These are phyloP conservation scores for Taeniopygia guttata DNA, from an alignment of 2,797 vertebrate genomes.

Conservation along the genomic window DNA sequence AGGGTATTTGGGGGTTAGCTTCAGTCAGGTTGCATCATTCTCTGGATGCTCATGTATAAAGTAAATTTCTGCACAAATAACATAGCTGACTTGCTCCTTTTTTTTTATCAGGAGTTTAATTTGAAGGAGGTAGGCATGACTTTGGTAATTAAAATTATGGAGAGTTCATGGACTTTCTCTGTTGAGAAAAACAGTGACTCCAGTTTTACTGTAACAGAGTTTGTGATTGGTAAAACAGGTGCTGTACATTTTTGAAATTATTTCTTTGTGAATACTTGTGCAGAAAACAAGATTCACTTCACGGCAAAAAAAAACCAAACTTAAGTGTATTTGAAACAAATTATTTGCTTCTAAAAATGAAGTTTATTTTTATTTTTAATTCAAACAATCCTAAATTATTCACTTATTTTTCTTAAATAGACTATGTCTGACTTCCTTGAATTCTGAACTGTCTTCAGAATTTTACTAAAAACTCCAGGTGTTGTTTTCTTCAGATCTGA, in stretches of 20 bases:
- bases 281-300: neutral
- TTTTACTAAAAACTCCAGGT: neutral
- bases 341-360: neutral
- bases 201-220: neutral
- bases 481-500: neutral
- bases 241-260: neutral
- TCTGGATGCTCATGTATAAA: neutral
- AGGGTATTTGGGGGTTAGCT: constrained; percentile 38
- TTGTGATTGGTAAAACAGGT: neutral
- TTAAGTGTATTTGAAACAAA: neutral
- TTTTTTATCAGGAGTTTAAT: neutral
- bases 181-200: neutral
- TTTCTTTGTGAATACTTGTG: neutral
- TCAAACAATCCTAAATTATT: neutral
- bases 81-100: neutral
- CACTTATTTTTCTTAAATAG: neutral
- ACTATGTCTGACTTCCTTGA: neutral
- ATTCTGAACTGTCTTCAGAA: neutral
- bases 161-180: neutral
- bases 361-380: neutral
- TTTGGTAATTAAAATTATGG: neutral
- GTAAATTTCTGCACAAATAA: neutral
- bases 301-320: neutral
- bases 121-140: neutral
- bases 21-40: neutral